Conservation (phyloP, 2,888 invertebrate genomes). For the Agonopterix subpropinquella region DNA sequence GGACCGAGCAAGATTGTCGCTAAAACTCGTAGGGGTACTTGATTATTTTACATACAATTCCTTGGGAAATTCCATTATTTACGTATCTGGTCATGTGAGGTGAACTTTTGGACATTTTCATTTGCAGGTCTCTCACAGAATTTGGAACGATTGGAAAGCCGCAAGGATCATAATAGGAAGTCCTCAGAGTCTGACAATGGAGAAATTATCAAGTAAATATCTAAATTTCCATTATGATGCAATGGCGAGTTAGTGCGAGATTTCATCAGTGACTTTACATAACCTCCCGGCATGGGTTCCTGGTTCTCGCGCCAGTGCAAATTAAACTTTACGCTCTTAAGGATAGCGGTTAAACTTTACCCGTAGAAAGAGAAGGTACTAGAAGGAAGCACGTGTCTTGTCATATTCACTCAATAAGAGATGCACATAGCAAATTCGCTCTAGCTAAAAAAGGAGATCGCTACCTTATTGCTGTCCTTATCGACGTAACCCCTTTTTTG, state of each 20-base stretch:
- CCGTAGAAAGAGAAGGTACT: no score
- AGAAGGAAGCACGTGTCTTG: no score
- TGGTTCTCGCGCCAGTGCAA: not conserved
- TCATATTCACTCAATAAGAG: no score
- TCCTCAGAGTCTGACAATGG: conserved; percentile 80
- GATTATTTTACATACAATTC: conserved; percentile 3
- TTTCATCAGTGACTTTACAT: conserved; percentile 70
- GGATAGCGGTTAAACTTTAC: no score
- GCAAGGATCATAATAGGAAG: conserved; percentile 82
- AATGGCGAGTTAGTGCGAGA: conserved; percentile 27
- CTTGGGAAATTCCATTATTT: conserved; percentile 12
- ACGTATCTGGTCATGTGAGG: conserved; percentile 24
- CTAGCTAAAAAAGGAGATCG: no score
- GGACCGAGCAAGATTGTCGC: conserved; percentile 92
- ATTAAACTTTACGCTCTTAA: no score
- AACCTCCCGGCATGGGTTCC: conserved; percentile 43
- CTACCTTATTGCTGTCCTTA: no score
- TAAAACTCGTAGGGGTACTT: conserved; percentile 86
- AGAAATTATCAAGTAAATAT: conserved; percentile 78
- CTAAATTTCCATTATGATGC: conserved; percentile 20
- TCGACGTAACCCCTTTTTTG: no score
- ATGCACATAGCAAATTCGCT: no score
- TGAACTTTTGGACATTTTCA: conserved; percentile 31
- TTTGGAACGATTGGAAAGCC: conserved; percentile 85
- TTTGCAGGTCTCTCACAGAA: conserved; percentile 86